Conservation (phyloP, 2,888 invertebrate genomes). For the Silvanus unidentatus region DNA sequence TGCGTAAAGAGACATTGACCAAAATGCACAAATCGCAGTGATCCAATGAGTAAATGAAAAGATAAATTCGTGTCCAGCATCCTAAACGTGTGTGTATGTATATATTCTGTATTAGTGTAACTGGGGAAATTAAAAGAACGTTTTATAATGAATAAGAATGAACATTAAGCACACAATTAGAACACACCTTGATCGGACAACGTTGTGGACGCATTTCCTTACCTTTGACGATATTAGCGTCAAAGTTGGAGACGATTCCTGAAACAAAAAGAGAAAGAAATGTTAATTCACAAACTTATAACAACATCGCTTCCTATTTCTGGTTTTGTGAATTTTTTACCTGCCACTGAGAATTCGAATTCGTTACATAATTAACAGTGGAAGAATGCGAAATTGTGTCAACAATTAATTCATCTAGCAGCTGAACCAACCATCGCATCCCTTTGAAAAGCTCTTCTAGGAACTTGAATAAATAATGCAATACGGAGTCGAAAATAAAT, state of each 20-base stretch:
- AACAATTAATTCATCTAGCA: too few relatives aligned
- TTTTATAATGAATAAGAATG: conserved; percentile 16
- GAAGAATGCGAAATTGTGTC: not conserved
- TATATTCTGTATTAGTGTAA: too few relatives aligned
- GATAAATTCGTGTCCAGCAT: not conserved
- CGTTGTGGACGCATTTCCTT: conserved; percentile 54
- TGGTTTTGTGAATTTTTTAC: not conserved
- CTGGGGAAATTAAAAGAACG: too few relatives aligned
- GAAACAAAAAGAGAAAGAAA: conserved; percentile 52
- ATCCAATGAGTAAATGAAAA: too few relatives aligned
- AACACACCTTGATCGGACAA: conserved; percentile 49
- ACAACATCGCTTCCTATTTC: not conserved
- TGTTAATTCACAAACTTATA: conserved; percentile 1
- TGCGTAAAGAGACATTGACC: too few relatives aligned
- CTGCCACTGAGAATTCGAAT: not conserved
- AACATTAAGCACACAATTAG: conserved; percentile 35
- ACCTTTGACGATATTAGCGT: conserved; percentile 74
- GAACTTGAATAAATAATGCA: too few relatives aligned
- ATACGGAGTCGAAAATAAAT: too few relatives aligned
- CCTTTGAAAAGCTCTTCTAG: too few relatives aligned
- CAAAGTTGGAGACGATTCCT: conserved; percentile 74
- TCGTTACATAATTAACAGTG: too few relatives aligned
- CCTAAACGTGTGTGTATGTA: not conserved
- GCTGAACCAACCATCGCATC: too few relatives aligned
- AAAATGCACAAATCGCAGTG: too few relatives aligned